Evolutionary conservation across 2,888 invertebrate species (phyloP).

Genomic region (Hymenopus coronatus): DNA sequence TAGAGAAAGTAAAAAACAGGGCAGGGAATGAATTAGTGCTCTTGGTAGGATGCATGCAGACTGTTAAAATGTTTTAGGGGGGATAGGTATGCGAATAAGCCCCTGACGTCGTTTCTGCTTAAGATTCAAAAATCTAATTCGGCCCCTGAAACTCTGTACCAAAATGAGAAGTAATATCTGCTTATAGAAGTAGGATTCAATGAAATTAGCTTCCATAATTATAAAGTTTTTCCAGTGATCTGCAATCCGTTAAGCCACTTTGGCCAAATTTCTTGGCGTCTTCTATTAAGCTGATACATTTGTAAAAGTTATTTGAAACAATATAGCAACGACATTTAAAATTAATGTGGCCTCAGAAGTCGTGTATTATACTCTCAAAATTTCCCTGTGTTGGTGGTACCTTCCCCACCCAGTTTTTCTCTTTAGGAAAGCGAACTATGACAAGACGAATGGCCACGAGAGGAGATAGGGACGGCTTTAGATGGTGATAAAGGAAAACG

Average conservation of each 20-base stretch:
- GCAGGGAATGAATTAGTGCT: no score
- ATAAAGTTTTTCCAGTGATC: no score
- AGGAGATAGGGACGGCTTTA: background rate
- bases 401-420: background rate
- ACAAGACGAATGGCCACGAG: background rate
- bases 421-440: background rate
- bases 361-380: background rate
- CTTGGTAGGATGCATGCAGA: no score
- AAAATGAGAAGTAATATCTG: no score
- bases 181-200: no score
- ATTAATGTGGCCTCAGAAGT: background rate
- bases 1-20: no score
- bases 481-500: background rate
- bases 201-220: no score
- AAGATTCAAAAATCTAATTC: no score
- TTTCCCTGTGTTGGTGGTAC: background rate
- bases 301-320: background rate
- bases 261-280: background rate
- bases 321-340: background rate
- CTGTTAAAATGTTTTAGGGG: no score
- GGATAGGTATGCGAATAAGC: no score
- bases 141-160: no score
- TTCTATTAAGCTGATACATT: background rate
- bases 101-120: no score
- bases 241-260: background rate